Base-by-base conservation (phyloP, 2,888 invertebrate species). In the Athripsodes cinereus region DNA sequence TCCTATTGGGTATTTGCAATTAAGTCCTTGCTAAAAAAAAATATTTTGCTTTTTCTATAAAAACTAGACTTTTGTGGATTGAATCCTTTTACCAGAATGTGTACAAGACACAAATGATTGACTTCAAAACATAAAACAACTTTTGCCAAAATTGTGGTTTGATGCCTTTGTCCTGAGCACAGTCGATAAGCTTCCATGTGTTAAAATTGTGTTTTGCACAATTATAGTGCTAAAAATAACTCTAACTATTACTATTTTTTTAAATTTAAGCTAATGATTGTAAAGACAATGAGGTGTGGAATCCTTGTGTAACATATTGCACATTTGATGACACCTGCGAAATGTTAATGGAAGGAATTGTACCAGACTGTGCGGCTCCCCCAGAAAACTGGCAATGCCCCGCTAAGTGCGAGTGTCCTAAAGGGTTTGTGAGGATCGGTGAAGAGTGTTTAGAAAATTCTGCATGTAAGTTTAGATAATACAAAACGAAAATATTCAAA, bases 21-120 rank as follows among this genome's bases (percentile, higher is more conserved):
- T n/a, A n/a, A n/a, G n/a, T n/a, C n/a, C n/a, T n/a, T n/a, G n/a
- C n/a, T n/a, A n/a, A n/a, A n/a, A n/a, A n/a, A n/a, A n/a, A n/a
- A n/a, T n/a, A n/a, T n/a, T n/a, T n/a, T n/a, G n/a, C n/a, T n/a
- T n/a, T n/a, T n/a, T n/a, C n/a, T n/a, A n/a, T n/a, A n/a, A n/a
- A n/a, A n/a, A n/a, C n/a, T n/a, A n/a, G n/a, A n/a, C n/a, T n/a
- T n/a, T n/a, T n/a, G n/a, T n/a, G n/a, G n/a, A n/a, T n/a, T n/a
- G n/a, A n/a, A n/a, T n/a, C n/a, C n/a, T n/a, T n/a, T n/a, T n/a
- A n/a, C 6, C 50, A 3, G 2, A 22, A 6, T 50, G 50, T 22
- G 10, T 71, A 71, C 56, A 65, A 70, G 34, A 57, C 66, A 2
- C 55, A n/a, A n/a, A n/a, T n/a, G n/a, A n/a, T n/a, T n/a, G n/a